Percentiles rank a stretch among this genome's conserved stretches.
Evolutionary conservation across 2,888 invertebrate genomes (phyloP).

Genomic region (Ectobius pallidus): DNA sequence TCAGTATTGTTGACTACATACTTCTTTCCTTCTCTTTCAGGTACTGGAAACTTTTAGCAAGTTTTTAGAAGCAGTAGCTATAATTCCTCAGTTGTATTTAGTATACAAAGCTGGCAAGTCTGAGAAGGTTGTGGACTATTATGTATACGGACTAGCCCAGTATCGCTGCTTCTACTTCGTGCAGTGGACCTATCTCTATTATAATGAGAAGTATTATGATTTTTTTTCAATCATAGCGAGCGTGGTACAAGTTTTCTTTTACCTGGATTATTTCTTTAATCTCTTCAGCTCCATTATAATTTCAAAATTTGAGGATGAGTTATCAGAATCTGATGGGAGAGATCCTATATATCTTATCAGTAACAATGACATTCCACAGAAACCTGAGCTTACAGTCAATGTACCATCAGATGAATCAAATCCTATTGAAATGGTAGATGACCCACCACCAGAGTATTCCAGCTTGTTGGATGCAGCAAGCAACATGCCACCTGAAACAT

Average conservation of each 20-base stretch:
- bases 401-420: too few relatives aligned
- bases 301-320: background rate
- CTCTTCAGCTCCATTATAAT: background rate
- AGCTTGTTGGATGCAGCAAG: too few relatives aligned
- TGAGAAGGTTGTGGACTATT: background rate
- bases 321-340: too few relatives aligned
- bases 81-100: background rate
- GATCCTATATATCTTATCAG: too few relatives aligned
- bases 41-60: background rate
- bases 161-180: background rate
- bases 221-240: background rate
- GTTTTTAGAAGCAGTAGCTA: conserved; percentile 4
- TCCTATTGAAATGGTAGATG: too few relatives aligned
- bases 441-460: too few relatives aligned
- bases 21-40: background rate
- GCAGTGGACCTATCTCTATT: background rate
- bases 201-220: background rate
- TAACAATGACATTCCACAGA: too few relatives aligned
- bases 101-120: background rate
- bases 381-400: too few relatives aligned
- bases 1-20: background rate
- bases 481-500: too few relatives aligned
- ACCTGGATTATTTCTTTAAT: background rate
- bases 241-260: background rate
- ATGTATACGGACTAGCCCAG: background rate